A percentile compares a stretch with the other conserved stretches of the same genome.
Conservation (phyloP, 2,888 invertebrate genomes). For the Gymnosoma rotundatum region DNA sequence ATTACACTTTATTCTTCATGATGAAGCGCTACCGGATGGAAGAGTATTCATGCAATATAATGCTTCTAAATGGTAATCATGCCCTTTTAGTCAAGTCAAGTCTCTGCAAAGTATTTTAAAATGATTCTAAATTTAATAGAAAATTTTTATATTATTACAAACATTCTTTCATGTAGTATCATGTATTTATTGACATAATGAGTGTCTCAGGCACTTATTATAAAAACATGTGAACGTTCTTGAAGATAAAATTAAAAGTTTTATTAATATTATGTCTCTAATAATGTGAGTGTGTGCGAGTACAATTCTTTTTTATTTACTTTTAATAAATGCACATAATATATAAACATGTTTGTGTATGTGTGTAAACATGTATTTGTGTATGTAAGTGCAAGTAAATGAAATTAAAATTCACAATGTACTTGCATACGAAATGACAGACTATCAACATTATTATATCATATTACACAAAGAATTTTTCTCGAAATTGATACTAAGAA, state of each 20-base stretch:
- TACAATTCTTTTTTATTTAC: neutral
- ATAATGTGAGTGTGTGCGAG: slow-evolving; percentile 18
- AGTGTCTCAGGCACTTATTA: too few relatives aligned
- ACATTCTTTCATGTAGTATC: neutral
- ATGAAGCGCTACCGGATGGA: too few relatives aligned
- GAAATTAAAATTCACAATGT: slow-evolving; percentile 68
- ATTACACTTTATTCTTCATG: too few relatives aligned
- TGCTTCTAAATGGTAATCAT: too few relatives aligned
- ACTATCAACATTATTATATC: slow-evolving; percentile 55
- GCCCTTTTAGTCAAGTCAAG: too few relatives aligned
- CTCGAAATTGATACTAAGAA: neutral
- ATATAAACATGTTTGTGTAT: neutral
- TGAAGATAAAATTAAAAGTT: slow-evolving; percentile 45
- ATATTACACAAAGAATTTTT: slow-evolving; percentile 51
- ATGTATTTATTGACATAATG: neutral
- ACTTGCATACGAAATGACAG: slow-evolving; percentile 52
- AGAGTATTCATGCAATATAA: too few relatives aligned
- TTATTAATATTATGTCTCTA: slow-evolving; percentile 67
- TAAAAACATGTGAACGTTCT: too few relatives aligned
- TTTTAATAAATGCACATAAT: slow-evolving; percentile 15
- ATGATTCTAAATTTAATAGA: too few relatives aligned
- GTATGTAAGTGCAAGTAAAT: slow-evolving; percentile 46
- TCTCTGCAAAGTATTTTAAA: too few relatives aligned
- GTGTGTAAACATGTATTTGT: neutral
- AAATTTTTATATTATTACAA: slow-evolving; percentile 7